Conservation (phyloP, 2,888 invertebrate genomes). For the Aphodius granarius region DNA sequence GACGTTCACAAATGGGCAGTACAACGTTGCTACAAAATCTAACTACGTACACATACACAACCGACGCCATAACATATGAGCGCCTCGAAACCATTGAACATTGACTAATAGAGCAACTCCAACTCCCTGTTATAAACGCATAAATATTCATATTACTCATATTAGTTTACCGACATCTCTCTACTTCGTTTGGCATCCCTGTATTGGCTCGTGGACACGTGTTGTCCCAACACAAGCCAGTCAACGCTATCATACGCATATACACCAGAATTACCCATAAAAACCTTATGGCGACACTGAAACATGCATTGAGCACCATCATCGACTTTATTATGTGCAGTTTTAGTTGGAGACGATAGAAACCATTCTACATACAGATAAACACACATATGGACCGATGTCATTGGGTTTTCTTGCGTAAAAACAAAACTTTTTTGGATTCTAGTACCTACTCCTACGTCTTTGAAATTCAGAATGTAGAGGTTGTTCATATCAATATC, state of each 20-base stretch:
- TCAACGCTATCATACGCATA: no score
- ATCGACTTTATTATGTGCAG: no score
- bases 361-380: no score
- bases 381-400: no score
- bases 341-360: no score
- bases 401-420: no score
- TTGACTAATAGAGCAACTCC: slow-evolving; percentile 25
- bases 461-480: no score
- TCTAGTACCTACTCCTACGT: no score
- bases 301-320: not conserved
- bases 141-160: slow-evolving; percentile 28
- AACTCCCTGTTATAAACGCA: slow-evolving; percentile 23
- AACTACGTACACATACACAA: slow-evolving; percentile 18
- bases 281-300: not conserved
- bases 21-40: not conserved
- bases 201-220: not conserved
- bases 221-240: not conserved
- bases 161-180: slow-evolving; percentile 6
- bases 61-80: slow-evolving; percentile 23
- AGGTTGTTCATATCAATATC: no score
- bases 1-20: not conserved
- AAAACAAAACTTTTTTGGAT: no score
- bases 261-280: not conserved
- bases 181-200: not conserved
- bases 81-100: slow-evolving; percentile 23